Conservation (phyloP, 2,113 vertebrate species). For the Beaufortia kweichowensis region DNA sequence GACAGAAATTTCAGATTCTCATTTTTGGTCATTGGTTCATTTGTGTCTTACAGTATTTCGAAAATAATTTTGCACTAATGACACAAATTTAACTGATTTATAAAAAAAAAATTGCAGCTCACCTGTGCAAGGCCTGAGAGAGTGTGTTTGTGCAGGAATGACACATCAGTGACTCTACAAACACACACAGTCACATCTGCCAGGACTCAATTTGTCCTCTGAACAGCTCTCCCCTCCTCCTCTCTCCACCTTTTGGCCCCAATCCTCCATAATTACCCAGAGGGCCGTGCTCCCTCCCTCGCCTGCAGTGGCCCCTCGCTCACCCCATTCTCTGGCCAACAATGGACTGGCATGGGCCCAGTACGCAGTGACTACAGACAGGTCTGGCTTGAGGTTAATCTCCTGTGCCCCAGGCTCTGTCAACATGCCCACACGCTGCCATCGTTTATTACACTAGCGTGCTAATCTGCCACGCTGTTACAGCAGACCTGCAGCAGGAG, state of each 20-base stretch:
- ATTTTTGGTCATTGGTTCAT: too few relatives aligned
- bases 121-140: background rate
- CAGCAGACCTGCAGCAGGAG: background rate
- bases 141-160: background rate
- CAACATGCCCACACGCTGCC: slow-evolving; percentile 53
- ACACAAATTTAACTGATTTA: too few relatives aligned
- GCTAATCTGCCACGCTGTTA: background rate
- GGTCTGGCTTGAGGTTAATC: slow-evolving; percentile 68
- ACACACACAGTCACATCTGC: background rate
- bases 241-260: slow-evolving; percentile 62
- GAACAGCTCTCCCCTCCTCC: slow-evolving; percentile 3
- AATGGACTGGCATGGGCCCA: slow-evolving; percentile 32
- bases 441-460: slow-evolving; percentile 21
- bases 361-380: slow-evolving; percentile 27
- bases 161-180: background rate
- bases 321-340: slow-evolving; percentile 57
- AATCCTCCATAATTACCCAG: slow-evolving; percentile 68
- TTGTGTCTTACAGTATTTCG: too few relatives aligned
- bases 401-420: slow-evolving; percentile 63
- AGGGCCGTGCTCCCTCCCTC: slow-evolving; percentile 52
- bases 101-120: too few relatives aligned
- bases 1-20: too few relatives aligned
- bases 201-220: slow-evolving; percentile 43
- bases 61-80: too few relatives aligned
- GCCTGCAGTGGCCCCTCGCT: slow-evolving; percentile 38